Percentiles rank a stretch among this genome's conserved stretches.
Evolutionary conservation across 2,113 vertebrate genomes (phyloP).

Genomic region (Morone chrysops): DNA sequence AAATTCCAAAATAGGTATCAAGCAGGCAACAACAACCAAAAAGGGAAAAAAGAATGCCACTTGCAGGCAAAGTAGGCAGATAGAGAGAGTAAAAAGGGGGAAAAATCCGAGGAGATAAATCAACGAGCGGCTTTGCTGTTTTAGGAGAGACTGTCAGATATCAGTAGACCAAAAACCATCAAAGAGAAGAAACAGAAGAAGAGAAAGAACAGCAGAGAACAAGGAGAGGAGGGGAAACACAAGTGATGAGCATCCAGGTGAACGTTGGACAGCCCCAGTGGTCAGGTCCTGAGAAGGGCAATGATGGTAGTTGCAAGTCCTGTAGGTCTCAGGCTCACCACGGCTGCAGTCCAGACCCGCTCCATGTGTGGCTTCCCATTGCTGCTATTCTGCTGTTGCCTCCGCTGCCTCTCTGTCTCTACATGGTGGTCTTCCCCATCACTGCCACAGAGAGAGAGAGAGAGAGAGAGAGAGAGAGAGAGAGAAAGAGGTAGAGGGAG

Average conservation of each 20-base stretch:
- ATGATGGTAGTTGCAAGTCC: conserved; percentile 68
- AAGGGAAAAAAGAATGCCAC: conserved; percentile 29
- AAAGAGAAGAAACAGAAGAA: conserved; percentile 67
- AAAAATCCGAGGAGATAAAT: conserved; percentile 46
- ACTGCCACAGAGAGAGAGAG: conserved; percentile 82
- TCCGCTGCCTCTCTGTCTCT: conserved; percentile 84
- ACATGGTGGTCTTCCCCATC: conserved; percentile 94
- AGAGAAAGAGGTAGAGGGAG: conserved; percentile 37
- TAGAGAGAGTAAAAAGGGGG: conserved; percentile 43
- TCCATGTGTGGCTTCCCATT: conserved; percentile 95
- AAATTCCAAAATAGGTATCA: conserved; percentile 69
- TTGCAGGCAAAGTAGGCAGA: conserved; percentile 47
- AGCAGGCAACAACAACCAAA: conserved; percentile 49
- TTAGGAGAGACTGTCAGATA: conserved; percentile 54
- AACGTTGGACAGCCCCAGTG: conserved; percentile 77
- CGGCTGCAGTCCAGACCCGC: conserved; percentile 92
- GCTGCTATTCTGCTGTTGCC: conserved; percentile 83
- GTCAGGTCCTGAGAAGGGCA: conserved; percentile 79
- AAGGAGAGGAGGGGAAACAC: conserved; percentile 59
- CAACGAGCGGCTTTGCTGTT: conserved; percentile 55
- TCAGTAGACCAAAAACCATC: conserved; percentile 60
- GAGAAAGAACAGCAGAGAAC: conserved; percentile 62
- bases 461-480: conserved; percentile 49
- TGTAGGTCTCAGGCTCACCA: conserved; percentile 86
- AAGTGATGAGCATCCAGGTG: conserved; percentile 79